Percentiles rank a stretch among this genome's conserved stretches.
Evolutionary conservation across 2,888 invertebrate genomes (phyloP).

Genomic region (Dryocosmus kuriphilus): DNA sequence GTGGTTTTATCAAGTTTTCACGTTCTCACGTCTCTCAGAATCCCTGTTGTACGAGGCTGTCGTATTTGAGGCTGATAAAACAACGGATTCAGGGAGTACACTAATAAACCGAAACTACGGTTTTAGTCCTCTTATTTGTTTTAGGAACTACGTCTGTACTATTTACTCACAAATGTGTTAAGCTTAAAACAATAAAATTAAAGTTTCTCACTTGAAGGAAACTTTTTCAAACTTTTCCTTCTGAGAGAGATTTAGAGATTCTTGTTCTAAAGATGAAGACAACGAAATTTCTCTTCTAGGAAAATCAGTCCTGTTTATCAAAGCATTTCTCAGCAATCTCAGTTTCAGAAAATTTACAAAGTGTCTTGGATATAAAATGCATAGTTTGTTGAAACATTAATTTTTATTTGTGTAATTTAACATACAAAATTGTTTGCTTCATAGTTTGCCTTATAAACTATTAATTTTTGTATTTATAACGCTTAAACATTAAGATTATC

Average conservation of each 20-base stretch:
- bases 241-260: neutral
- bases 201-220: neutral
- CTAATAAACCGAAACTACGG: neutral
- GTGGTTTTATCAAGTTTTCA: neutral
- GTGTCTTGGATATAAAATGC: too few relatives aligned
- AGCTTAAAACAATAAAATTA: neutral
- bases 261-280: neutral
- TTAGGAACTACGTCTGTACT: neutral
- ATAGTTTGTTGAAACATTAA: too few relatives aligned
- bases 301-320: neutral
- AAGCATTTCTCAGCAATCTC: neutral
- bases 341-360: too few relatives aligned
- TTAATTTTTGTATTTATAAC: too few relatives aligned
- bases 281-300: neutral
- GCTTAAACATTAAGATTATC: too few relatives aligned
- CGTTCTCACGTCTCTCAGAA: neutral
- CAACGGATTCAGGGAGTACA: neutral
- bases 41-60: neutral
- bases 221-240: neutral
- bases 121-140: neutral
- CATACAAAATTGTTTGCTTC: too few relatives aligned
- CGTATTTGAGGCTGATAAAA: neutral
- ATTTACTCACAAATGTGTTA: neutral
- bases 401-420: too few relatives aligned
- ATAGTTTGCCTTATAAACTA: too few relatives aligned